Conservation (phyloP, 2,113 vertebrate species). For the Egretta garzetta region DNA sequence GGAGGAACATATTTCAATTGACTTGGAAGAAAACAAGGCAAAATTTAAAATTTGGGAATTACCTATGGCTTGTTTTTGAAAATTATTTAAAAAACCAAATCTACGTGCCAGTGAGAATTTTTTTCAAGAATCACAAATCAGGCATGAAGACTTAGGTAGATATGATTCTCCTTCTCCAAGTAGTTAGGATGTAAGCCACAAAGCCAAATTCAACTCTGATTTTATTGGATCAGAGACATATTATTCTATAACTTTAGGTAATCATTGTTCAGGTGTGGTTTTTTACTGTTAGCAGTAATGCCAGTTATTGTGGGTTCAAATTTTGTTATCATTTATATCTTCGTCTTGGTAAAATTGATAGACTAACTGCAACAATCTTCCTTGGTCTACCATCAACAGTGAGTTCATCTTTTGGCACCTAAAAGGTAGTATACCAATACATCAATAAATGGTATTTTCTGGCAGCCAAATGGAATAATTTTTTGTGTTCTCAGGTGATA, state of each 20-base stretch:
- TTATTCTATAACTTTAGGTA: neutral
- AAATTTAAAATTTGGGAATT: neutral
- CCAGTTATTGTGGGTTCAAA: neutral
- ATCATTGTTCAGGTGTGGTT: rapidly evolving
- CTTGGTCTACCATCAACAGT: neutral
- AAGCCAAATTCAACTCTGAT: neutral
- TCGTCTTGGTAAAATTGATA: neutral
- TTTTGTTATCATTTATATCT: neutral
- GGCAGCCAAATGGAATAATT: neutral
- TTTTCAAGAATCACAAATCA: neutral
- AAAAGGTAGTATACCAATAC: neutral
- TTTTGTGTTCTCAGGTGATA: neutral
- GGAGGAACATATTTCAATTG: neutral
- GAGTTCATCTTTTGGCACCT: neutral
- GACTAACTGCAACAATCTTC: neutral
- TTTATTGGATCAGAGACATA: neutral
- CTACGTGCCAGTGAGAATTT: neutral
- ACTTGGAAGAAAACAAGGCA: neutral
- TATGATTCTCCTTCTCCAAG: neutral
- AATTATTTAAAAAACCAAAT: neutral
- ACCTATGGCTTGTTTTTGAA: neutral
- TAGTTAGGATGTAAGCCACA: neutral
- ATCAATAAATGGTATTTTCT: neutral
- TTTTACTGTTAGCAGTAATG: neutral
- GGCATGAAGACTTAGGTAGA: neutral